Evolutionary conservation across 2,113 vertebrate genomes (phyloP).

Genomic region (Shinisaurus crocodilurus): DNA sequence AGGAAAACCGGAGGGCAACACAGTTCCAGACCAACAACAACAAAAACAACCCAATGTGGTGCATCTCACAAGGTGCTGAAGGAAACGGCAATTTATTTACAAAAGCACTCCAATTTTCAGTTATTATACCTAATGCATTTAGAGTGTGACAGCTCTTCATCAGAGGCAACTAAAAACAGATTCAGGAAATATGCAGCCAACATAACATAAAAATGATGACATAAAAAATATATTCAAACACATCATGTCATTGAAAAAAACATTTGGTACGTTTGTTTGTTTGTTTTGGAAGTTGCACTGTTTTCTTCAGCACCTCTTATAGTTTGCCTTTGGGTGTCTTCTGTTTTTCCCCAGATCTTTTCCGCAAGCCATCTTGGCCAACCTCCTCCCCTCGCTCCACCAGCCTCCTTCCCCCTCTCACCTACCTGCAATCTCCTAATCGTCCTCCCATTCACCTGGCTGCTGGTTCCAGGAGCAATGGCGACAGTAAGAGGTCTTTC

Average conservation of each 20-base stretch:
- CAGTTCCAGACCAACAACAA: background rate
- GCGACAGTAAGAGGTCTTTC: background rate
- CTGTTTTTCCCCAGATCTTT: background rate
- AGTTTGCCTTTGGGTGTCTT: background rate
- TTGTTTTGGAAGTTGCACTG: too few relatives aligned
- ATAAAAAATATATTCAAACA: background rate
- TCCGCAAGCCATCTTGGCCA: background rate
- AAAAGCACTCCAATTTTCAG: background rate
- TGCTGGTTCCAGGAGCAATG: background rate
- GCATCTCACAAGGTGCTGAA: background rate
- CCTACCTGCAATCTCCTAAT: background rate
- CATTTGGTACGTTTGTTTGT: background rate
- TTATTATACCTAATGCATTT: background rate
- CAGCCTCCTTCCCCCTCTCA: background rate
- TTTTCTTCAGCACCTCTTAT: background rate
- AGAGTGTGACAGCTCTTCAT: background rate
- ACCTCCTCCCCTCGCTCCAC: background rate
- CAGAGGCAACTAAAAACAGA: background rate
- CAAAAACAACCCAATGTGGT: background rate
- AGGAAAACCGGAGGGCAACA: background rate
- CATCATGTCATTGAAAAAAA: background rate
- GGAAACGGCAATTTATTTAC: background rate
- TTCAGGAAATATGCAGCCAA: background rate
- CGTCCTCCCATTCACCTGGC: background rate
- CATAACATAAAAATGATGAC: background rate